Evolutionary conservation across 2,888 invertebrate species (phyloP).

Genomic region (Drosophila peninsularis): DNA sequence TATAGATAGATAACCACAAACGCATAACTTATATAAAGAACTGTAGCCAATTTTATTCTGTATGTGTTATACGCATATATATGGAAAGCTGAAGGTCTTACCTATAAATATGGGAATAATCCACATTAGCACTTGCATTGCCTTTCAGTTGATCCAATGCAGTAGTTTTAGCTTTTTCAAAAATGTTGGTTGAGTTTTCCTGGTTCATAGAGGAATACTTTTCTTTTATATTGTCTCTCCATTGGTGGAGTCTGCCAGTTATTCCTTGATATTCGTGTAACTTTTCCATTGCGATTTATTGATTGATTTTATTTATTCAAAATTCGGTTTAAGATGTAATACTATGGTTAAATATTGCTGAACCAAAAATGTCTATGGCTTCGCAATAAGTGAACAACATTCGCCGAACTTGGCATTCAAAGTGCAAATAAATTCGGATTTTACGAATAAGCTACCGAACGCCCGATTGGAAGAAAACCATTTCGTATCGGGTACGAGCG

Average conservation of each 20-base stretch:
- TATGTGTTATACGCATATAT: not conserved
- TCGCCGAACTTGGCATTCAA: conserved; percentile 43
- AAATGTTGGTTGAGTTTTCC: conserved; percentile 86
- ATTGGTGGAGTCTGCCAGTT: conserved; percentile 89
- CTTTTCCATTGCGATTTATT: conserved; percentile 87
- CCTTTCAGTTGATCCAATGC: conserved; percentile 80
- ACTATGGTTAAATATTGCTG: conserved; percentile 11
- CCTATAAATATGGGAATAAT: conserved; percentile 89
- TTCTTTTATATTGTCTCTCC: conserved; percentile 88
- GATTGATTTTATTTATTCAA: conserved; percentile 4
- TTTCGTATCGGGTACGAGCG: conserved; percentile 21
- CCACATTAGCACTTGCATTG: conserved; percentile 84
- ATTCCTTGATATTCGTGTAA: conserved; percentile 92
- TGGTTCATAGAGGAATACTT: conserved; percentile 88
- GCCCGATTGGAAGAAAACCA: conserved; percentile 30
- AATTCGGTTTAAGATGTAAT: conserved; percentile 7
- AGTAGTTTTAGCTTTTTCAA: conserved; percentile 85
- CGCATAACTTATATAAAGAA: not conserved
- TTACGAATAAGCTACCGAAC: conserved; percentile 19
- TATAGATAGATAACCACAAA: not conserved
- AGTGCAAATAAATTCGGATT: conserved; percentile 37
- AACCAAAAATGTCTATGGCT: conserved; percentile 43
- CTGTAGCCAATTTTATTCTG: not conserved
- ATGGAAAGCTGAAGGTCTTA: conserved; percentile 68
- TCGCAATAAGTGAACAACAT: conserved; percentile 31